Evolutionary conservation across 2,113 vertebrate genomes (phyloP), one percentile per base, ranked within the genome.

Genomic region (Drymodes brunneopygia): DNA sequence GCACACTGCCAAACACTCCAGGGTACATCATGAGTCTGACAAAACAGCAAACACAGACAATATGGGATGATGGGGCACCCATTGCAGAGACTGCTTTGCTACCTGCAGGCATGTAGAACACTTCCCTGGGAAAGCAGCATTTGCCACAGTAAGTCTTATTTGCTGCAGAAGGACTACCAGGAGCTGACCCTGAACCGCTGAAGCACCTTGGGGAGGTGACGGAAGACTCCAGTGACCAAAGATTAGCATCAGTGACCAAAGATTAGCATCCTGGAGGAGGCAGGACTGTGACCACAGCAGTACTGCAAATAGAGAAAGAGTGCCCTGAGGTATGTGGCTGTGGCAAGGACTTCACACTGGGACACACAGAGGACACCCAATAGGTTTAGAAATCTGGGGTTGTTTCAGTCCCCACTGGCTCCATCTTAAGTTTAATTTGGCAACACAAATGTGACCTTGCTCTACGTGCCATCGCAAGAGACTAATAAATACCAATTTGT

Each of bases 361-460:
- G 28, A 86, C 21, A 50, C 8, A 20, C n/a, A 51, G 31, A 56
- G 40, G 18, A 77, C 50, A 61, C 15, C 17, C 64, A 86, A 28
- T 0, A 7, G 40, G 10, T 81, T 71, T 51, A 38, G 51, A 91
- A 86, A 87, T 56, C 15, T 2, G 2, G 15, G 25, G 21, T 11
- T 67, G 48, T 69, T 90, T 83, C 67, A 42, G 44, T 73, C 40
- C 44, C 57, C 70, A 57, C 9, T 51, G 78, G 47, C 56, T 88
- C 71, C 69, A 73, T 28, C 69, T 78, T 10, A 75, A 73, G 51
- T 69, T 86, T 84, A 81, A 71, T 64, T 72, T 89, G 64, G 89
- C 86, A 89, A 36, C 44, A 62, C 23, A 78, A 94, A 78, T 4
- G 29, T 66, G 91, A 73, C 69, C 51, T 84, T 81, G 64, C 38